A percentile compares a stretch with the other conserved stretches of the same genome.
phyloP scores from a whole-genome alignment of 2,113 vertebrate genomes.

The Paralichthys olivaceus region DNA sequence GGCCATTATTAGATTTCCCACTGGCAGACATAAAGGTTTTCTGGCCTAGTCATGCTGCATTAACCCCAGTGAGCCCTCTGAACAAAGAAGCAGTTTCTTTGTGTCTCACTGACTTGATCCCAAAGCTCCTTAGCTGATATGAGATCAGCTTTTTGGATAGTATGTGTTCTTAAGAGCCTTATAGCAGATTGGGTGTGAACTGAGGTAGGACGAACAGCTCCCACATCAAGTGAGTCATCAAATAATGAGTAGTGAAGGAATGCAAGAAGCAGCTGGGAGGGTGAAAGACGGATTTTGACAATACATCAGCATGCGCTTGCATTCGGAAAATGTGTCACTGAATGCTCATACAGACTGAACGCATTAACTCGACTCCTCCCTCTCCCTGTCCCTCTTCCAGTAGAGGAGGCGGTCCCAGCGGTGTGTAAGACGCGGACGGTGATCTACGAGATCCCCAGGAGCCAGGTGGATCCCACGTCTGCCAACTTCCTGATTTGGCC shows the following conservation, averaged over 20 bases:
- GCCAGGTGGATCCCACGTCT: slow-evolving; percentile 97
- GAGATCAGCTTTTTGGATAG: slow-evolving; percentile 65
- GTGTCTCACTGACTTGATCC: slow-evolving; percentile 56
- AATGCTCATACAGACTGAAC: slow-evolving; percentile 17
- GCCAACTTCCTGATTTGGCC: slow-evolving; percentile 99
- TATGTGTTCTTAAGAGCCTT: slow-evolving; percentile 56
- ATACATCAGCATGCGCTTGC: slow-evolving; percentile 22
- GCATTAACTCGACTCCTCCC: slow-evolving; percentile 27
- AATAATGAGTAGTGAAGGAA: slow-evolving; percentile 61
- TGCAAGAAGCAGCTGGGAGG: slow-evolving; percentile 49
- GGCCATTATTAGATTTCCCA: slow-evolving; percentile 61
- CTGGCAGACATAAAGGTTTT: slow-evolving; percentile 48
- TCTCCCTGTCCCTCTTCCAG: slow-evolving; percentile 62
- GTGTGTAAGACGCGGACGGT: slow-evolving; percentile 96
- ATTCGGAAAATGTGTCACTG: slow-evolving; percentile 44
- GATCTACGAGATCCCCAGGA: slow-evolving; percentile 98
- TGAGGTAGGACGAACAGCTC: slow-evolving; percentile 56
- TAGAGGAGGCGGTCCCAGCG: slow-evolving; percentile 94
- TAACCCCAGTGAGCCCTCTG: slow-evolving; percentile 44
- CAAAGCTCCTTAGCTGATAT: slow-evolving; percentile 69
- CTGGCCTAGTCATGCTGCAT: slow-evolving; percentile 58
- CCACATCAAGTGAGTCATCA: slow-evolving; percentile 69
- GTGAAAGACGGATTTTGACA: slow-evolving; percentile 37
- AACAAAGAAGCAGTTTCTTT: slow-evolving; percentile 68
- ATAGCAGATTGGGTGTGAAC: slow-evolving; percentile 53